These are phyloP conservation scores for Oophaga sylvatica DNA, from an alignment of 2,797 vertebrate genomes.

Conservation along the genomic window DNA sequence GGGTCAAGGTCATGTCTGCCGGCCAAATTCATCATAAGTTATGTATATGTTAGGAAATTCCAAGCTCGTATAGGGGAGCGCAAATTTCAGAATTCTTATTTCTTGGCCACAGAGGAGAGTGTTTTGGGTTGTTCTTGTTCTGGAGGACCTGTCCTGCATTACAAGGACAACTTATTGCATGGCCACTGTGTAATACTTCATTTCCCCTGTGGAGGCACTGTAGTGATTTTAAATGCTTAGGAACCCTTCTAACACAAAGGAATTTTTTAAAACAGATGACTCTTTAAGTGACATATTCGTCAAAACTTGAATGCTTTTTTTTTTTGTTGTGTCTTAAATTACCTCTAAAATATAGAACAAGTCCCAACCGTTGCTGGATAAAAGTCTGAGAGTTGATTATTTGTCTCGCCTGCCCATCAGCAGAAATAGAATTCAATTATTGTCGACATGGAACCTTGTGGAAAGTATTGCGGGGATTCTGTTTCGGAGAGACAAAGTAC, in stretches of 20 bases:
- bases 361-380: constrained; percentile 29
- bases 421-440: constrained; percentile 26
- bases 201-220: neutral
- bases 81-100: neutral
- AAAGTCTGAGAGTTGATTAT: constrained; percentile 15
- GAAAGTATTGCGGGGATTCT: constrained; percentile 18
- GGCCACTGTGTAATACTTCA: neutral
- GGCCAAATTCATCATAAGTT: no score
- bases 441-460: constrained; percentile 3
- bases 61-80: no score
- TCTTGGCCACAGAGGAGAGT: neutral
- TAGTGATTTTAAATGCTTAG: neutral
- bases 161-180: neutral
- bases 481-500: constrained; percentile 24
- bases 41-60: no score
- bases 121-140: neutral
- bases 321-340: constrained; percentile 23
- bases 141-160: neutral
- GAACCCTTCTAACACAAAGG: neutral
- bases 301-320: constrained; percentile 49
- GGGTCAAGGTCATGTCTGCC: no score
- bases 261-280: neutral
- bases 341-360: constrained; percentile 47
- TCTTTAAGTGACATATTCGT: constrained; percentile 6
- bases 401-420: neutral